Conservation (phyloP, 2,797 vertebrate species). For the Enteromius unitaeniatus region DNA sequence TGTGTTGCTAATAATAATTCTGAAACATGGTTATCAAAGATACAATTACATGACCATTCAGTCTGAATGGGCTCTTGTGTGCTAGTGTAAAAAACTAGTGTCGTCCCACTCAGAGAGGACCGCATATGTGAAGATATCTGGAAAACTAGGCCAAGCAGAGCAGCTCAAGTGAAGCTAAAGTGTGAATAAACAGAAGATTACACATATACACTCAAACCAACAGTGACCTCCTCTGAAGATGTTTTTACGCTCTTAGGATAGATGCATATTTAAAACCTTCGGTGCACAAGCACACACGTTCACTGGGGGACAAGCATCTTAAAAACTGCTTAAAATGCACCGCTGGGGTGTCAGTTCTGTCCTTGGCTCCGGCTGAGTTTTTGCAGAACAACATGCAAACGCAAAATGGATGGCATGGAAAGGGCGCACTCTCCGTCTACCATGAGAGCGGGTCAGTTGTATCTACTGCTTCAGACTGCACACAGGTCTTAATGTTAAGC, state of each 20-base stretch:
- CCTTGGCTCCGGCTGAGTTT: slow-evolving; percentile 1
- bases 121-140: slow-evolving; percentile 34
- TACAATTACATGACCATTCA: neutral
- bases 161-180: slow-evolving; percentile 50
- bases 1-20: neutral
- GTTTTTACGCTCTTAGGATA: neutral
- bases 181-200: slow-evolving; percentile 33
- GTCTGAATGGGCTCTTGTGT: neutral
- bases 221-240: slow-evolving; percentile 2
- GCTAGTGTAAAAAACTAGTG: neutral
- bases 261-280: slow-evolving; percentile 24
- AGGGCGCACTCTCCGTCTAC: slow-evolving; percentile 9
- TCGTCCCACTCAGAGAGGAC: neutral
- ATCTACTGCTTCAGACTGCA: slow-evolving; percentile 5
- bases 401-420: slow-evolving; percentile 22
- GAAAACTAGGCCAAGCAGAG: slow-evolving; percentile 45
- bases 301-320: neutral
- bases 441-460: slow-evolving; percentile 29
- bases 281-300: slow-evolving; percentile 1
- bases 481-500: slow-evolving; percentile 24
- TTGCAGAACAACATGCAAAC: slow-evolving; percentile 7
- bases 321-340: slow-evolving; percentile 7
- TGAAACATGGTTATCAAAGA: neutral
- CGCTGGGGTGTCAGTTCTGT: neutral
- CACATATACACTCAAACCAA: slow-evolving; percentile 21